Base-by-base conservation (phyloP, 2,888 invertebrate genomes). In the Xylota sylvarum region DNA sequence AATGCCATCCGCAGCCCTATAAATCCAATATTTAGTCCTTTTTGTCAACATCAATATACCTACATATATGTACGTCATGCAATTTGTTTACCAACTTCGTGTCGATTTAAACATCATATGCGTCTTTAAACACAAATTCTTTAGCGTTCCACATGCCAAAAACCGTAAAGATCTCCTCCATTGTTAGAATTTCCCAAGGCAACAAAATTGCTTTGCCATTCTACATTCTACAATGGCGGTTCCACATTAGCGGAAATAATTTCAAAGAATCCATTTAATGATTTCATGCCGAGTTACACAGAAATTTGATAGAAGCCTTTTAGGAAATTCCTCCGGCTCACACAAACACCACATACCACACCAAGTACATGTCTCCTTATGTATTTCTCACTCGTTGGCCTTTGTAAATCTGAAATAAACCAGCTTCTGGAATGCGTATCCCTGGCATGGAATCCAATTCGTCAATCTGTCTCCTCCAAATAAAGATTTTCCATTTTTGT, bases 241-340 rank as follows among this genome's bases (percentile, higher is more conserved):
- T 56, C n/a, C 40, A 70, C 52, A 70, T 62, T 52, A 70, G 62
- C 60, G 78, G 48, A 78, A 78, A 62, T 78, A 46, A 70, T 78
- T 62, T 62, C 35, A 32, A 35, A 46, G 78, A 78, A 78, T 78
- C 60, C 70, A 60, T 70, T 70, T 78, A 78, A 64, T 64, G 62
- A 79, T 62, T 70, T 62, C 62, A 76, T 78, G 50, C 62, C 43
- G 52, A 52, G 62, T 58, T 67, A 48, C 58, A 30, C 58, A 67
- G 50, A 60, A 77, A 55, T 62, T 43, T 62, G 78, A 70, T 77
- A 30, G 69, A 78, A 62, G 46, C 70, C 62, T 70, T 79, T 43
- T 55, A 32, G 52, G 10, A 48, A 79, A 78, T 70, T 78, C 70
- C 60, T 30, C 17, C 23, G 5, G 4, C 64, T 14, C 14, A 35